Evolutionary conservation across 2,888 invertebrate species (phyloP).

Genomic region (Spisula subtruncata): DNA sequence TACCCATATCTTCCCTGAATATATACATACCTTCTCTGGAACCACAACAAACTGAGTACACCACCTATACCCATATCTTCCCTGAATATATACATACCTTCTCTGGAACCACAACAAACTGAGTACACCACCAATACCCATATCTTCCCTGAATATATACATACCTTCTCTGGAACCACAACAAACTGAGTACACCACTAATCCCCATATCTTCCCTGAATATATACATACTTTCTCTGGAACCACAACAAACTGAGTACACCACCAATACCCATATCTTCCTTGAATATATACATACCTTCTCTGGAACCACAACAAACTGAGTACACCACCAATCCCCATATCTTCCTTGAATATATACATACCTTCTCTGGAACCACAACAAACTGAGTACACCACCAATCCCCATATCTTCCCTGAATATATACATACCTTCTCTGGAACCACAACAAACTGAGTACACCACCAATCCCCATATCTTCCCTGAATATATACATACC

Average conservation of each 20-base stretch:
- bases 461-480: conserved; percentile 98
- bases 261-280: conserved; percentile 98
- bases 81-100: conserved; percentile 96
- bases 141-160: conserved; percentile 96
- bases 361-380: no score
- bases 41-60: conserved; percentile 98
- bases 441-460: conserved; percentile 99
- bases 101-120: conserved; percentile 99
- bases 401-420: conserved; percentile 98
- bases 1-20: conserved; percentile 97
- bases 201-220: conserved; percentile 98
- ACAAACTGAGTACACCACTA: conserved; percentile 97
- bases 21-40: no score
- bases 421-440: no score
- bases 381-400: conserved; percentile 98
- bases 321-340: conserved; percentile 99
- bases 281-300: conserved; percentile 96
- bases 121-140: conserved; percentile 99
- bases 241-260: conserved; percentile 99
- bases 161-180: conserved; percentile 99
- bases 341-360: conserved; percentile 97
- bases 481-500: conserved; percentile 99
- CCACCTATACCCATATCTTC: conserved; percentile 99
- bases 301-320: conserved; percentile 99
- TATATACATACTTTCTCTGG: no score